Base-by-base conservation (phyloP, 2,888 invertebrate species). In the Drosophila flavopinicola region DNA sequence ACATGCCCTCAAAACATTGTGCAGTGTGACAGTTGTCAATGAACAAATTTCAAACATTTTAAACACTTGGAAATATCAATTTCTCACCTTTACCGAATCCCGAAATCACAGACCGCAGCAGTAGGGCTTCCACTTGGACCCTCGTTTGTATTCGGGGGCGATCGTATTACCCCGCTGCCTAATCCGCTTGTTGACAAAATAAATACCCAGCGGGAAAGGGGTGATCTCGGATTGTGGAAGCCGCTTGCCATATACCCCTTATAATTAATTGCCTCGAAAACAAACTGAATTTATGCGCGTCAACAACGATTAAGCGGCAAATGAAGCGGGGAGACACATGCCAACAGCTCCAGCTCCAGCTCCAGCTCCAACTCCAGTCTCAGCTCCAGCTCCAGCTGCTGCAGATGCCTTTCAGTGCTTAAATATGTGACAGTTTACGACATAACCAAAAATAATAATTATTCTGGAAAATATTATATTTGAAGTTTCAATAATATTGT, bases 181-280 rank as follows among this genome's bases (percentile, higher is more conserved):
- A 85, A 84, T 76, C 78, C 82, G 63, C 63, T 78, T 84, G 83
- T 85, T 87, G 87, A 82, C 87, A 78, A 82, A 84, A 78, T 74
- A 87, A 84, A 87, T 70, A 74, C 61, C 32, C 53, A 64, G 59
- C n/a, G 23, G 38, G 45, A 73, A 80, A 72, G 66, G 80, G 75
- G 75, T 77, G 80, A 57, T 57, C 53, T 15, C 54, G 23, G 9
- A 23, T 13, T 47, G 33, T 44, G 20, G 57, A 42, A 54, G 24
- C 33, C 35, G 41, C 30, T 44, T n/a, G 49, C 20, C 25, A 38
- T 30, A 29, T 47, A 37, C 64, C 48, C 59, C 35, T 70, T 38
- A 45, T 66, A 70, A 78, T 79, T 79, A 78, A 78, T 78, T 76
- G 76, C 65, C 66, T 59, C 10, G 33, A 61, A 60, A 15, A 35